Base-by-base conservation (phyloP, 2,113 vertebrate genomes). In the Erythrolamprus reginae region DNA sequence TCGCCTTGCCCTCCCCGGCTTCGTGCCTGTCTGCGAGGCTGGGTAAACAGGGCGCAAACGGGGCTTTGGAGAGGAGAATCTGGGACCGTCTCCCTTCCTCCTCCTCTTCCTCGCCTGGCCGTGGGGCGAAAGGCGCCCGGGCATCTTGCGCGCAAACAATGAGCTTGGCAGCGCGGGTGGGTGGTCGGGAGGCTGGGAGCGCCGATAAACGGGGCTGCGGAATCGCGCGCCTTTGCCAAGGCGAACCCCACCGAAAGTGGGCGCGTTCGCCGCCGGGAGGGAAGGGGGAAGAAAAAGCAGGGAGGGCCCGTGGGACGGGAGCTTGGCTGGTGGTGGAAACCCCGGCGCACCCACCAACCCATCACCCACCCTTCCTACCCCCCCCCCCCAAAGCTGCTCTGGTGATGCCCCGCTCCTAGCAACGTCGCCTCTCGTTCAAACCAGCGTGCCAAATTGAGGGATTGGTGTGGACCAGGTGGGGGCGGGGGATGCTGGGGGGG, bases 181-280 rank as follows among this genome's bases (percentile, higher is more conserved):
- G 7, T 45, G 3, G 2, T 1, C 12, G 1, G 6, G 7, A 2
- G 6, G 21, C 21, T 1, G 21, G 51, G 38, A 33, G 15, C 17
- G 23, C 53, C 28, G 28, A 2, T 95, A 96, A 53, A 96, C 94
- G 95, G 95, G 95, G 94, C 94, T 95, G 95, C 91, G 94, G 92
- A 92, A 93, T 51, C 53, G 87, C 56, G 0, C 83, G 48, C 48
- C 58, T n/a, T n/a, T n/a, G 84, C 90, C 56, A 61, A 38, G 38
- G 13, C 82, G 52, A 84, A n/a, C n/a, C 51, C 85, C 85, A 6
- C 58, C 28, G 4, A 65, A 28, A 65, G 56, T 42, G 42, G 89
- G 0, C 28, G 90, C 21, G 13, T 33, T 10, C 38, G n/a, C 19
- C 10, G 85, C 51, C n/a, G 51, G n/a, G 3, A 52, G 50, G 84